These are phyloP conservation scores for Serrognathus titanus DNA, from an alignment of 2,888 invertebrate species.

Conservation along the genomic window DNA sequence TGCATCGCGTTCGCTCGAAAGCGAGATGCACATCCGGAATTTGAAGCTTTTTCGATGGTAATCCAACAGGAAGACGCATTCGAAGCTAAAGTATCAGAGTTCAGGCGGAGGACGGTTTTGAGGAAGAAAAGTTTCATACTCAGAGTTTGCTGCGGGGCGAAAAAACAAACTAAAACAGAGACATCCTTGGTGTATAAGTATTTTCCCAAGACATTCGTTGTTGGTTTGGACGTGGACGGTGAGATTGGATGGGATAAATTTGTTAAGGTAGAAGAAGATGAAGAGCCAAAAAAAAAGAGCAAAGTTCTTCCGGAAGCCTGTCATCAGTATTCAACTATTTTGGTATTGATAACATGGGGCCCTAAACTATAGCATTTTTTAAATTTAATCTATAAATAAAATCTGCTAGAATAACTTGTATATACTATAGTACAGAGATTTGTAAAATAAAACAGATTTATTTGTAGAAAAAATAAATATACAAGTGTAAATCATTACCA, in stretches of 20 bases:
- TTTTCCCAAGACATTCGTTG: constrained; percentile 28
- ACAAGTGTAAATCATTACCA: constrained; percentile 47
- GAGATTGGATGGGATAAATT: constrained; percentile 40
- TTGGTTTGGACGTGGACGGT: constrained; percentile 38
- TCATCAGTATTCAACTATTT: constrained; percentile 8
- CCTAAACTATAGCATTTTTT: too few species aligned
- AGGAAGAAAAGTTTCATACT: constrained; percentile 12
- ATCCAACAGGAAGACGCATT: constrained; percentile 7
- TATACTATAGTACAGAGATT: too few species aligned
- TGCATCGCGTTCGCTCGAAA: constrained; percentile 14
- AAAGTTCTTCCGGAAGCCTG: not conserved
- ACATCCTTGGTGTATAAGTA: constrained; percentile 7
- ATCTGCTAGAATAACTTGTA: too few species aligned
- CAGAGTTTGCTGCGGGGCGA: constrained; percentile 32
- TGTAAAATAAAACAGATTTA: too few species aligned
- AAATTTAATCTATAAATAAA: too few species aligned
- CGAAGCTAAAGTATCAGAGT: constrained; percentile 6
- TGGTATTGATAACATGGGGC: constrained; percentile 12
- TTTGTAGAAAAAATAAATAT: too few species aligned
- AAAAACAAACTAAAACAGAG: constrained; percentile 5
- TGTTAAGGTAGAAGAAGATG: not conserved
- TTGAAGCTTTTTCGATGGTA: constrained; percentile 18
- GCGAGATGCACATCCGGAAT: constrained; percentile 6
- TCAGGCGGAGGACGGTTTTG: constrained; percentile 7
- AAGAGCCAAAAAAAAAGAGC: not conserved